phyloP scores from a whole-genome alignment of 1,140 invertebrate species.

The Ridgeia piscesae region DNA sequence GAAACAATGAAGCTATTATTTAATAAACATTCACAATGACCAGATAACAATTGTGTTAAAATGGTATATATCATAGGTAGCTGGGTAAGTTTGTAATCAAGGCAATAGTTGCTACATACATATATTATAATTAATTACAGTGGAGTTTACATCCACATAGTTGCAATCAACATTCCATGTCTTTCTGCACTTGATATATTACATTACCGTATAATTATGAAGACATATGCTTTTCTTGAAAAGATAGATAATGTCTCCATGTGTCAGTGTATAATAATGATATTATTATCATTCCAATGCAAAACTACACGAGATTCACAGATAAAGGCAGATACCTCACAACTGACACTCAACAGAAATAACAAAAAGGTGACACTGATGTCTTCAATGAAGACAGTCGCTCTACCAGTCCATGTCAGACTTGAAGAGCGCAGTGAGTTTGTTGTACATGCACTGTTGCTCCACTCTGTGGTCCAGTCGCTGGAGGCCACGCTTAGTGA shows the following conservation, averaged over 20 bases:
- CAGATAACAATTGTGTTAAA: no score
- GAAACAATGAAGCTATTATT: neutral
- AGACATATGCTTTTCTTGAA: neutral
- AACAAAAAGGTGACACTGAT: neutral
- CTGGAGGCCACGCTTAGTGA: neutral
- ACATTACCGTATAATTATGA: no score
- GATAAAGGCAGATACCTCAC: neutral
- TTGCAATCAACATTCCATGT: neutral
- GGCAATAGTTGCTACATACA: no score
- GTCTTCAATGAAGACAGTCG: neutral
- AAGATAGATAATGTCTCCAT: neutral
- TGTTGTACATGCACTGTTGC: constrained; percentile 3
- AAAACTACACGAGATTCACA: neutral
- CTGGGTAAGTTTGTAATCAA: no score
- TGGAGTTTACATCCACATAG: neutral
- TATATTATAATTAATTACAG: no score
- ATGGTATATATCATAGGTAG: no score
- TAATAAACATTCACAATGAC: neutral
- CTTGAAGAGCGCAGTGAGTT: constrained; percentile 15
- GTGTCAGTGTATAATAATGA: no score
- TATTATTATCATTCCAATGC: no score
- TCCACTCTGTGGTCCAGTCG: constrained; percentile 11
- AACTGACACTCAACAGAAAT: neutral
- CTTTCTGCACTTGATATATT: neutral
- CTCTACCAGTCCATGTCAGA: constrained; percentile 13